Evolutionary conservation across 2,113 vertebrate species (phyloP).

Genomic region (Eidolon helvum): DNA sequence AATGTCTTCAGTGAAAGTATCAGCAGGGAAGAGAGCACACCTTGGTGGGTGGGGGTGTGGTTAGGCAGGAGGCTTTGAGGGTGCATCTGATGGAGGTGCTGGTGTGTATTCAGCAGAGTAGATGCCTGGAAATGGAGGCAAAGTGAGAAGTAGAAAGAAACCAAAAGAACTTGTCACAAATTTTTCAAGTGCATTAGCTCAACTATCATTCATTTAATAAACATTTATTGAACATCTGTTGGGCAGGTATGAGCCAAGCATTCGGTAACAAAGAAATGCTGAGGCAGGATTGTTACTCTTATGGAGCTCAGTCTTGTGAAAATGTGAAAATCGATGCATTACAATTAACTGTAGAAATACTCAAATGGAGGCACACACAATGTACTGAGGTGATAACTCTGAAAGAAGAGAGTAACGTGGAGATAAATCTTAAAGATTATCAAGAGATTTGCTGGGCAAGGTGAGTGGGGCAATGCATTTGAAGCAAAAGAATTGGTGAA

Average conservation of each 20-base stretch:
- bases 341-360: not conserved
- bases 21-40: not conserved
- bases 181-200: not conserved
- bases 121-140: not conserved
- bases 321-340: not conserved
- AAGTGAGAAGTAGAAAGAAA: not conserved
- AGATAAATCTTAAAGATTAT: not conserved
- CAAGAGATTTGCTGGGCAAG: not conserved
- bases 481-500: not conserved
- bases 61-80: no score
- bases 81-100: not conserved
- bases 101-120: not conserved
- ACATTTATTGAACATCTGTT: not conserved
- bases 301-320: not conserved
- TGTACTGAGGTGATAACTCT: not conserved
- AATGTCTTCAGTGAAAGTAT: rapidly evolving
- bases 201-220: not conserved
- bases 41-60: rapidly evolving
- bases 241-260: not conserved
- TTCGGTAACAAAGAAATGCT: not conserved
- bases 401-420: not conserved
- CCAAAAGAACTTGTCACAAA: not conserved
- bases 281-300: not conserved
- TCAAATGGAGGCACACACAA: rapidly evolving
- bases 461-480: not conserved